Percentiles rank a stretch among this genome's conserved stretches.
phyloP scores from a whole-genome alignment of 53 echinoderm and acorn worm species.

The Temnopleurus reevesii region DNA sequence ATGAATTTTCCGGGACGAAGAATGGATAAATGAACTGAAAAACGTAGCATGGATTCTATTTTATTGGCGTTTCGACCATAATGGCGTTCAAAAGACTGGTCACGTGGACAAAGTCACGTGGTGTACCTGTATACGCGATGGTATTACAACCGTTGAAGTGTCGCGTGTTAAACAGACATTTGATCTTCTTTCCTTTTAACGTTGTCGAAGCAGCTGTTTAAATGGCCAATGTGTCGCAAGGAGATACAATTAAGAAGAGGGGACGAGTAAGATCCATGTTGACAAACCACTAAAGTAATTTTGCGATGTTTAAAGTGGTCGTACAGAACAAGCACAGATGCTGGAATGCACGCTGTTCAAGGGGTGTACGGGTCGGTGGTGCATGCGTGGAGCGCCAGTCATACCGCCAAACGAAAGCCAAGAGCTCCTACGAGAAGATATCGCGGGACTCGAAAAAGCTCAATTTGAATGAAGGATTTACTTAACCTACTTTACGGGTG shows the following conservation, averaged over 20 bases:
- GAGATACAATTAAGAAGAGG: constrained; percentile 52
- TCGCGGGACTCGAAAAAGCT: constrained; percentile 16
- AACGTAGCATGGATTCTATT: not conserved
- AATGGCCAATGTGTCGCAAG: constrained; percentile 48
- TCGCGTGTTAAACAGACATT: constrained; percentile 51
- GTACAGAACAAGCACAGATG: constrained; percentile 57
- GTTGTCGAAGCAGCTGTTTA: constrained; percentile 55
- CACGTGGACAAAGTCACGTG: constrained; percentile 50
- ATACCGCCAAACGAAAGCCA: constrained; percentile 17
- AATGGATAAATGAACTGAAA: no score
- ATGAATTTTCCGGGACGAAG: no score
- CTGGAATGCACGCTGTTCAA: not conserved
- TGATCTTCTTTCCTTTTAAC: constrained; percentile 41
- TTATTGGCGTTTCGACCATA: not conserved
- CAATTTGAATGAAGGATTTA: constrained; percentile 52
- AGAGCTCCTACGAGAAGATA: constrained; percentile 6
- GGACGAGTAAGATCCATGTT: constrained; percentile 40
- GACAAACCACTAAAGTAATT: constrained; percentile 61
- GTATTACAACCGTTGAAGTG: not conserved
- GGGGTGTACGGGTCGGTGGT: not conserved
- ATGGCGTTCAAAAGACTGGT: constrained; percentile 30
- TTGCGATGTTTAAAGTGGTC: constrained; percentile 49
- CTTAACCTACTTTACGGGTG: constrained; percentile 52
- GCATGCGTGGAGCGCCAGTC: not conserved
- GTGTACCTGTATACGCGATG: not conserved